Conservation (phyloP, 2,888 invertebrate species). For the Parascotia fuliginaria region DNA sequence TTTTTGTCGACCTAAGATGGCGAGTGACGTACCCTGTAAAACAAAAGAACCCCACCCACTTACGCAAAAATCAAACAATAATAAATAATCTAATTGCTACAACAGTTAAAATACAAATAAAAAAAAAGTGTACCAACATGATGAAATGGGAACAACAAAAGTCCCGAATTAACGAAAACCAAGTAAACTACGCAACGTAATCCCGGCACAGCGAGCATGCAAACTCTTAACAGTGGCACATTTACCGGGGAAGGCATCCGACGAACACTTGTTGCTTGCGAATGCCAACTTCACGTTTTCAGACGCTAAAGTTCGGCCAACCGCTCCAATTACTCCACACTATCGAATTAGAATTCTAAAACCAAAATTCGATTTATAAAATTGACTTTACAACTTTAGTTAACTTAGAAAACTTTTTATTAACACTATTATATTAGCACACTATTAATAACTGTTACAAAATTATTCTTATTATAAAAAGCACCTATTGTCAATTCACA, state of each 20-base stretch:
- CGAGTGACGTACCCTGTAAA: slow-evolving; percentile 74
- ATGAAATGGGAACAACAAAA: slow-evolving; percentile 55
- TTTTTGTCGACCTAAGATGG: slow-evolving; percentile 83
- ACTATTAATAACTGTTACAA: slow-evolving; percentile 32
- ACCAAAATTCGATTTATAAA: slow-evolving; percentile 44
- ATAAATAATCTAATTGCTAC: slow-evolving; percentile 28
- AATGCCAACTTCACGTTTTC: slow-evolving; percentile 66
- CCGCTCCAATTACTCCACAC: slow-evolving; percentile 61
- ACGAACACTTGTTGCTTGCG: slow-evolving; percentile 79
- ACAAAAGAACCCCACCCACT: slow-evolving; percentile 83
- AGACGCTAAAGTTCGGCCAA: slow-evolving; percentile 62
- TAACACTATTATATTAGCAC: too few relatives aligned
- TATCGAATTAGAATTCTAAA: slow-evolving; percentile 53
- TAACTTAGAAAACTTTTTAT: too few relatives aligned
- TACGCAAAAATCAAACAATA: slow-evolving; percentile 42
- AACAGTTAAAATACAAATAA: slow-evolving; percentile 49
- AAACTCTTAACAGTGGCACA: slow-evolving; percentile 79
- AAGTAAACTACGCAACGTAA: slow-evolving; percentile 65
- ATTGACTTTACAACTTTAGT: slow-evolving; percentile 38
- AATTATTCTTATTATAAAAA: slow-evolving; percentile 54
- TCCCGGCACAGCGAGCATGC: slow-evolving; percentile 78
- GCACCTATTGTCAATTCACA: slow-evolving; percentile 66
- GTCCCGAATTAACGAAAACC: slow-evolving; percentile 63
- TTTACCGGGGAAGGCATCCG: slow-evolving; percentile 82
- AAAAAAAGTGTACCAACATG: slow-evolving; percentile 23